A percentile compares a stretch with the other conserved stretches of the same genome.
Evolutionary conservation across 2,797 vertebrate species (phyloP).

Genomic region (Cyprinella venusta): DNA sequence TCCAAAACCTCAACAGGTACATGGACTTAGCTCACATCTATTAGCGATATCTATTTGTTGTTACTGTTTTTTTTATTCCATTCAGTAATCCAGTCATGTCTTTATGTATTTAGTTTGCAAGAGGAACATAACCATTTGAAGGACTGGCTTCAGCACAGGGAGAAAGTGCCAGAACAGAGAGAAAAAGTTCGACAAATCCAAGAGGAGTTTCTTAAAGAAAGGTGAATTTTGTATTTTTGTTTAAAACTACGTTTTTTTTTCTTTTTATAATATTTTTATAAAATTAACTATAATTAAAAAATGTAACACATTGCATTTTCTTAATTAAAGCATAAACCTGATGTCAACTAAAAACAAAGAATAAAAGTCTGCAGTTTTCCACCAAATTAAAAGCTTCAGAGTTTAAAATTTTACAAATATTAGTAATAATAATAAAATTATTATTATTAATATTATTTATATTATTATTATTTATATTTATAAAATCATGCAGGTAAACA

Average conservation of each 20-base stretch:
- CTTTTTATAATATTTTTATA: background rate
- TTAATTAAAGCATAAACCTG: background rate
- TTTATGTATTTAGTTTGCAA: conserved; percentile 77
- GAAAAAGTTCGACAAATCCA: conserved; percentile 71
- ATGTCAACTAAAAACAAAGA: background rate
- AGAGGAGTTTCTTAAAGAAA: conserved; percentile 78
- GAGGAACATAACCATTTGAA: conserved; percentile 74
- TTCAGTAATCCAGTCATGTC: background rate
- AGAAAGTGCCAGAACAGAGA: conserved; percentile 74
- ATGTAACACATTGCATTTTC: background rate
- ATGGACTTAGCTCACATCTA: background rate
- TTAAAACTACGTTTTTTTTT: background rate
- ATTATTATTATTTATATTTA: background rate
- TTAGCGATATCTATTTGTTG: background rate
- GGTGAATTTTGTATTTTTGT: conserved; percentile 72
- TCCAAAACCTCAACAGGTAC: conserved; percentile 82
- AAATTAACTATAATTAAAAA: background rate
- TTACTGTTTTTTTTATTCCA: background rate
- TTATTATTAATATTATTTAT: too few species aligned
- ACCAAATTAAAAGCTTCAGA: too few species aligned
- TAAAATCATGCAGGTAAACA: background rate
- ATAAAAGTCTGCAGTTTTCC: too few species aligned
- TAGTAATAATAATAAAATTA: too few species aligned
- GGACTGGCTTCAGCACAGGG: conserved; percentile 83
- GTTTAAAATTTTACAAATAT: too few species aligned